A percentile compares a stretch with the other conserved stretches of the same genome.
Conservation (phyloP, 2,113 vertebrate genomes). For the Neotoma lepida region DNA sequence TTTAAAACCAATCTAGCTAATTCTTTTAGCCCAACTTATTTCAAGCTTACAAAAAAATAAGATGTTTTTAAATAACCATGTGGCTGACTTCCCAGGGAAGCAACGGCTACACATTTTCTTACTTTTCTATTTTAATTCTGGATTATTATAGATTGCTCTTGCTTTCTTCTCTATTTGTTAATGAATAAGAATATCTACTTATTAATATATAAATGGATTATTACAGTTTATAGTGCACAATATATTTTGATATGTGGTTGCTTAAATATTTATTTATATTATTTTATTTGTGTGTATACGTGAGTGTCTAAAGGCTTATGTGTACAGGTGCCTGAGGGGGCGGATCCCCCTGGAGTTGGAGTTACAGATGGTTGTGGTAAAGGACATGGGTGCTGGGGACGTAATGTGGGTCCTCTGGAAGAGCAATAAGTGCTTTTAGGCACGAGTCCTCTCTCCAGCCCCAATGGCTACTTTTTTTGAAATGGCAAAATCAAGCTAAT, state of each 20-base stretch:
- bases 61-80: neutral
- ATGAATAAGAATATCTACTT: neutral
- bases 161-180: neutral
- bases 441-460: neutral
- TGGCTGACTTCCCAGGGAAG: neutral
- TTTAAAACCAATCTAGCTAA: neutral
- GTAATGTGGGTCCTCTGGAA: neutral
- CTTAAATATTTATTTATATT: neutral
- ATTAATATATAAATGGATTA: neutral
- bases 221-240: neutral
- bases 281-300: neutral
- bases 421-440: neutral
- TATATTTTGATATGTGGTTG: neutral
- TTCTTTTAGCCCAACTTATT: slow-evolving; percentile 49
- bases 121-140: neutral
- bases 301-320: neutral
- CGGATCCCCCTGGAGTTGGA: neutral
- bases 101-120: slow-evolving; percentile 28
- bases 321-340: neutral
- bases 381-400: neutral
- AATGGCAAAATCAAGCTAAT: neutral
- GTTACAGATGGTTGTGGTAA: neutral
- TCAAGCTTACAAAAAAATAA: slow-evolving; percentile 28
- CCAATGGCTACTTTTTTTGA: neutral
- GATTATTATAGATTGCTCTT: neutral